Evolutionary conservation across 2,888 invertebrate genomes (phyloP), one percentile per base, ranked within the genome.

Genomic region (Cordilura impudica): DNA sequence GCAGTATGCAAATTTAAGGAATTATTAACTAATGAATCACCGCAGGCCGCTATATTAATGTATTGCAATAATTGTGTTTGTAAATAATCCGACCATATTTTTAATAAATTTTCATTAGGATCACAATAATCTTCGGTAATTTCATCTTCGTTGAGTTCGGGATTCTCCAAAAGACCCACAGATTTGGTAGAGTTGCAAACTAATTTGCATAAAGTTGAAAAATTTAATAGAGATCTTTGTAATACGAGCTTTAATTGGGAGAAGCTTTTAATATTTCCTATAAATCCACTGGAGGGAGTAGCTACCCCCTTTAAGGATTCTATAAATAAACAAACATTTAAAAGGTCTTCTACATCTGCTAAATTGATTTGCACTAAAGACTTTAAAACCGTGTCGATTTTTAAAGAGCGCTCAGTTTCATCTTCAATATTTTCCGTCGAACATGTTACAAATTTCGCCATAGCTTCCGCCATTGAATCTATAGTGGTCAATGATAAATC

Each of bases 121-220:
- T 88, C 89, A 73, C 86, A 87, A 60, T 86, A 87, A 63, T 88
- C 87, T 54, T 88, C 87, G 2, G 86, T 86, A 2, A 84, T 77
- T 67, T 89, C 88, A 16, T 87, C 86, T 29, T 88, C 87, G 2
- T 71, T 72, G n/a, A 53, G 61, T 19, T 86, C 84, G 8, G 74
- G 31, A 12, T 31, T 79, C 26, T 76, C 21, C 4, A 45, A 16
- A 8, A 79, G 67, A 6, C 49, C 49, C 7, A 61, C 70, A 1
- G 73, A 45, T 19, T 75, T 81, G 0, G 81, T 78, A 4, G 82
- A 72, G 23, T 84, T 84, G 19, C 87, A 89, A 7, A 87, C 86
- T 39, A 89, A 77, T 78, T 88, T 88, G 23, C 84, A 84, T 4
- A 88, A 78, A 1, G 86, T 85, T 4, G 82, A 80, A 5, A 88